These are phyloP conservation scores for Adelognathus sp. DNA, from an alignment of 2,888 invertebrate genomes.

Conservation along the genomic window DNA sequence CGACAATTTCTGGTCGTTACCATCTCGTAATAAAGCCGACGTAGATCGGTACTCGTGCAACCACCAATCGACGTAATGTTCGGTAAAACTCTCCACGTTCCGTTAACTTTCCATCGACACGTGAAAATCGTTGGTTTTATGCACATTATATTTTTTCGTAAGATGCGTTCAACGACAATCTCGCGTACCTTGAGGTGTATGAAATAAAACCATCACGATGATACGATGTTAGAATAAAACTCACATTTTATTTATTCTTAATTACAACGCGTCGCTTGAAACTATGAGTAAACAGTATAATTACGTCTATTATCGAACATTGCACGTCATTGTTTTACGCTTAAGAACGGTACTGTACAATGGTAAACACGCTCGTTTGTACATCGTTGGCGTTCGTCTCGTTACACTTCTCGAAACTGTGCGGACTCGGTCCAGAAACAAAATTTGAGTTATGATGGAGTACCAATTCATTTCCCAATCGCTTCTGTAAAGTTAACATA, in stretches of 20 bases:
- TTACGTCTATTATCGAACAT: slow-evolving; percentile 24
- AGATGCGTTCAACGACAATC: background rate
- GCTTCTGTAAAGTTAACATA: no score
- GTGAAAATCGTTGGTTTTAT: background rate
- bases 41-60: slow-evolving; percentile 45
- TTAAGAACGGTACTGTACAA: slow-evolving; percentile 32
- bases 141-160: background rate
- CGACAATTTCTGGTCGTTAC: slow-evolving; percentile 91
- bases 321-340: slow-evolving; percentile 8
- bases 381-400: background rate
- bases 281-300: slow-evolving; percentile 5
- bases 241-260: slow-evolving; percentile 43
- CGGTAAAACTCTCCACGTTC: background rate
- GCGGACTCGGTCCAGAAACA: no score
- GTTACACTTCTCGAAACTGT: background rate
- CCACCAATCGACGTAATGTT: background rate
- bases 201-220: slow-evolving; percentile 3
- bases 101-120: background rate
- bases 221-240: slow-evolving; percentile 37
- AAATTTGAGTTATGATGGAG: no score
- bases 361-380: background rate
- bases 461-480: no score
- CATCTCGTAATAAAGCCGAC: slow-evolving; percentile 74
- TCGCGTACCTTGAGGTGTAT: background rate
- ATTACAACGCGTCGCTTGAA: background rate